phyloP scores from a whole-genome alignment of 2,888 invertebrate species.

The Chymomyza fuscimana region DNA sequence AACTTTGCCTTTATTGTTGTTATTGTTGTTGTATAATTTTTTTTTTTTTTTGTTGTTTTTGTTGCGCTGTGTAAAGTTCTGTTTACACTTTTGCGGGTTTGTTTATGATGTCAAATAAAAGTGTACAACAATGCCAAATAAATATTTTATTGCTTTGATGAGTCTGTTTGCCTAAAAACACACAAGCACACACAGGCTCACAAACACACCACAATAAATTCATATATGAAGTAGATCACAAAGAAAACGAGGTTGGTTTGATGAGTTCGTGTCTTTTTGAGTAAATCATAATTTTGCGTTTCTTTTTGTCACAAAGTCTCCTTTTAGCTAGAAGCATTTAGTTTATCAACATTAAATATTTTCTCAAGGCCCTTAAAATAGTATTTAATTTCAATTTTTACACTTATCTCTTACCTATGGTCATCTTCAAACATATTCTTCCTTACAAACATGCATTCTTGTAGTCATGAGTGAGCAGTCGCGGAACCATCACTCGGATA shows the following conservation, averaged over 20 bases:
- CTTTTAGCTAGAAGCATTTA: no score
- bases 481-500: no score
- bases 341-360: no score
- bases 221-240: neutral
- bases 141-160: constrained; percentile 73
- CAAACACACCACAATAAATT: neutral
- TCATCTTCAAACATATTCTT: no score
- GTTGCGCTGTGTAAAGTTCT: constrained; percentile 59
- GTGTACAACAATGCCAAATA: constrained; percentile 75
- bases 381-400: no score
- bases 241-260: neutral
- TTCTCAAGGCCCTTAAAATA: no score
- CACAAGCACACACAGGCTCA: neutral
- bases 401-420: no score
- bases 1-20: constrained; percentile 39
- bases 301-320: no score
- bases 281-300: no score
- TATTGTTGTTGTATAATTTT: neutral
- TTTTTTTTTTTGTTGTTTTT: constrained; percentile 11
- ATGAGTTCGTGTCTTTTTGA: no score
- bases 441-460: no score
- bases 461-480: no score
- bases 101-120: constrained; percentile 75
- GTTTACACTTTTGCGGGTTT: constrained; percentile 76
- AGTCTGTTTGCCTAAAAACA: constrained; percentile 46